Evolutionary conservation across 2,113 vertebrate species (phyloP).

Genomic region (Pseudopodoces humilis): DNA sequence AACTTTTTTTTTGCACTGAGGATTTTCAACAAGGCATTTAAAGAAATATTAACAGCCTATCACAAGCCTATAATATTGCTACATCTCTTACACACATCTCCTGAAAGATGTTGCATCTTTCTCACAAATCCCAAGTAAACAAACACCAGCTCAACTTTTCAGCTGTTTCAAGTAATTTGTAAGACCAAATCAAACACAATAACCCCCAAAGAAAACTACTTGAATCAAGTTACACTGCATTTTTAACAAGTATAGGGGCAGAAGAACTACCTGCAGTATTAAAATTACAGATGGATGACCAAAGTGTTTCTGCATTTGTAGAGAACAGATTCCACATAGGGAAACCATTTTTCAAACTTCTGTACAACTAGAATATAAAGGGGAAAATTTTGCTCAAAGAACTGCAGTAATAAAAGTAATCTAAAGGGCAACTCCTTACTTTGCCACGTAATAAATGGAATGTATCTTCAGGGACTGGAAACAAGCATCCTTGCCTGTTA

Average conservation of each 20-base stretch:
- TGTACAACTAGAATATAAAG: background rate
- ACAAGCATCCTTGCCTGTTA: background rate
- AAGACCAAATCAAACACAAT: background rate
- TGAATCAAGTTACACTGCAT: background rate
- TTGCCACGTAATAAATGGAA: background rate
- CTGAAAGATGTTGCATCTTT: background rate
- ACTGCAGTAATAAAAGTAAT: background rate
- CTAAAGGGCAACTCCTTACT: background rate
- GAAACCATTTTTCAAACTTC: background rate
- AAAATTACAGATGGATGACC: background rate
- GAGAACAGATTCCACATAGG: background rate
- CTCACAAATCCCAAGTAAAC: background rate
- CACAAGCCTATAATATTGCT: background rate
- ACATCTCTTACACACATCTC: rapidly evolving
- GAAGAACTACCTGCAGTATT: background rate
- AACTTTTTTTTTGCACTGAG: background rate
- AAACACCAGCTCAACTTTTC: background rate
- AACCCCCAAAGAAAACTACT: background rate
- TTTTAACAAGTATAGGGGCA: background rate
- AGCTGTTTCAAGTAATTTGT: background rate
- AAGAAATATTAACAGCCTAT: background rate
- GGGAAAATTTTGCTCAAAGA: background rate
- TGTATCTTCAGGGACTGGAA: background rate
- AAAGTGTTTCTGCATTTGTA: background rate
- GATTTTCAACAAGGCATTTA: background rate